A percentile compares a stretch with the other conserved stretches of the same genome.
Conservation (phyloP, 1,140 invertebrate genomes). For the Lasioglossum albipes region DNA sequence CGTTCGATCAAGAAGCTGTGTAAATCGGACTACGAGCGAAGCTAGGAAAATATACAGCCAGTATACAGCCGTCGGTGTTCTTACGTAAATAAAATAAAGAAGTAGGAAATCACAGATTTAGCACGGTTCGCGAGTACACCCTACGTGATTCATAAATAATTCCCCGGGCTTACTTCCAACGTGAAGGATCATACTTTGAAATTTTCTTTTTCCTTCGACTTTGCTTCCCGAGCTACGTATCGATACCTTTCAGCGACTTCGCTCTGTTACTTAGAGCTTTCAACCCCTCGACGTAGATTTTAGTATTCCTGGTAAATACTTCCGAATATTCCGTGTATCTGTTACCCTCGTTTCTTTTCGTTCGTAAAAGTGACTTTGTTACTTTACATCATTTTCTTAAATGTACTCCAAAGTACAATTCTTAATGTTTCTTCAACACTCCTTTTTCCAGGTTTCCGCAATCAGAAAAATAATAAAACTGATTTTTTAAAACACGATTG, state of each 20-base stretch:
- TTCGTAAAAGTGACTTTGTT: too few species aligned
- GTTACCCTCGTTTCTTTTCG: neutral
- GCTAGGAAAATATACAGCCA: neutral
- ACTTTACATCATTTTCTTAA: too few species aligned
- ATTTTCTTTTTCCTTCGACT: neutral
- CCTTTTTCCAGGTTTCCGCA: too few species aligned
- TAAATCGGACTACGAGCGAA: neutral
- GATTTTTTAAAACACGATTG: too few species aligned
- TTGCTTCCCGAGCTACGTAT: neutral
- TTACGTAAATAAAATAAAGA: neutral
- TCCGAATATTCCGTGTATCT: neutral
- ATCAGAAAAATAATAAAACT: too few species aligned
- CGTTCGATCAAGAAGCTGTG: neutral
- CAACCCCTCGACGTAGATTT: neutral
- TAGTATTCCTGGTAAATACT: conserved; percentile 1
- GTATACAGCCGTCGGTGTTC: neutral
- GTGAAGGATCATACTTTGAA: neutral
- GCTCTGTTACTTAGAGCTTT: neutral
- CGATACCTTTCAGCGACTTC: neutral
- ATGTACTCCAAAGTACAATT: too few species aligned
- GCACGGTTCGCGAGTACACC: neutral
- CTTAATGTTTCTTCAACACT: too few species aligned
- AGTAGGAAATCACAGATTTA: neutral
- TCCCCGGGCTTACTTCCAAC: neutral
- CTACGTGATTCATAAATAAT: conserved; percentile 29